Conservation (phyloP, 2,888 invertebrate genomes). For the Reticulitermes lucifugus region DNA sequence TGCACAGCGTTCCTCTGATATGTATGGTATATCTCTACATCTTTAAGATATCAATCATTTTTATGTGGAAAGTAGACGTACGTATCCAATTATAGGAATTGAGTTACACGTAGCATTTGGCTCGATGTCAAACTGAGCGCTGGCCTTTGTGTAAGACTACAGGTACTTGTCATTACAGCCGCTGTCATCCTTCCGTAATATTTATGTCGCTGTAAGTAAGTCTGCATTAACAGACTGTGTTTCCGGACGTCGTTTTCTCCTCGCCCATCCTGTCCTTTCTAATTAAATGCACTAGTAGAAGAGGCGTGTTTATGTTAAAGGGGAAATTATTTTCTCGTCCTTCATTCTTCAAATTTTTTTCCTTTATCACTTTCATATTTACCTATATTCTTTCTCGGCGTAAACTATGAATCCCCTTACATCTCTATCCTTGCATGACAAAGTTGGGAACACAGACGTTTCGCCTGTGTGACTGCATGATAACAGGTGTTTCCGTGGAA, state of each 20-base stretch:
- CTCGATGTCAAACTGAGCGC: background rate
- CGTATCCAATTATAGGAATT: background rate
- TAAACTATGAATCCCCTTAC: no score
- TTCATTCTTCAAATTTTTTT: no score
- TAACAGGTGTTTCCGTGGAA: no score
- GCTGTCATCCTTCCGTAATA: conserved; percentile 1
- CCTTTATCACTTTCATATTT: no score
- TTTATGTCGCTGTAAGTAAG: conserved; percentile 9
- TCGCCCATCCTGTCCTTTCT: conserved; percentile 18
- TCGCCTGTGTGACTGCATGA: no score
- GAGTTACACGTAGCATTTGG: background rate
- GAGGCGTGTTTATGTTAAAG: no score
- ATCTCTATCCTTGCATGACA: no score
- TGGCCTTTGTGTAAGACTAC: background rate
- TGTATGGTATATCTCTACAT: background rate
- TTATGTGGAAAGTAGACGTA: background rate
- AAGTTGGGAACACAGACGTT: no score
- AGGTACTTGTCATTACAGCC: conserved; percentile 3
- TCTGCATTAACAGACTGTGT: background rate
- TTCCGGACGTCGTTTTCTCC: background rate
- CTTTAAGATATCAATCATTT: background rate
- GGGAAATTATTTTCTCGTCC: no score
- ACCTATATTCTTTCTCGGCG: no score
- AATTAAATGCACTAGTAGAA: background rate
- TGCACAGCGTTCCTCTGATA: no score